Percentiles rank a stretch among this genome's conserved stretches.
Evolutionary conservation across 2,797 vertebrate genomes (phyloP).

Genomic region (Oreortyx pictus): DNA sequence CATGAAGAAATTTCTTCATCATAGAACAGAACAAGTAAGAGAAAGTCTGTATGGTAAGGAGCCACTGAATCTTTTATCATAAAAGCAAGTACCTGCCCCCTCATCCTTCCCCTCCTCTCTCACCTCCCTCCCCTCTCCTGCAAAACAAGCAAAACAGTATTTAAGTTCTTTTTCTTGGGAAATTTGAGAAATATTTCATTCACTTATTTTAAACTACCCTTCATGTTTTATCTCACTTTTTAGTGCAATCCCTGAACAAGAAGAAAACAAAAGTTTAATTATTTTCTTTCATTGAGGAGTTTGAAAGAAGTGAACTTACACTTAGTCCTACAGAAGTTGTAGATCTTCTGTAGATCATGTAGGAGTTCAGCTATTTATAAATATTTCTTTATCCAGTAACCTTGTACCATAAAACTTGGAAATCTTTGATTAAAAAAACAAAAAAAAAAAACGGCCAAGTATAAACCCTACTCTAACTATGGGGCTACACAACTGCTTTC

Average conservation of each 20-base stretch:
- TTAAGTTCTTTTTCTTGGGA: neutral
- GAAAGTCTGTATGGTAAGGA: no score
- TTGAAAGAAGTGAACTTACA: neutral
- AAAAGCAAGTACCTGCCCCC: neutral
- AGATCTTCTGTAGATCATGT: neutral
- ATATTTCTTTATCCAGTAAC: neutral
- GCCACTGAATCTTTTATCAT: no score
- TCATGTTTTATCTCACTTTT: neutral
- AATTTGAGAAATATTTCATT: neutral
- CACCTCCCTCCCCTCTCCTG: no score
- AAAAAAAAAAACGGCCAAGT: neutral
- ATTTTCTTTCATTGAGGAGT: neutral
- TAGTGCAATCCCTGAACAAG: neutral
- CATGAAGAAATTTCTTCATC: no score
- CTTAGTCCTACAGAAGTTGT: neutral
- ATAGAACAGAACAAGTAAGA: no score
- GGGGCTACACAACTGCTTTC: neutral
- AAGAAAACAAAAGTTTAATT: neutral
- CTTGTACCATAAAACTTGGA: neutral
- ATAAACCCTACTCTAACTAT: neutral
- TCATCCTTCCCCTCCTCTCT: no score
- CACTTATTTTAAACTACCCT: neutral
- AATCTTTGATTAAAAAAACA: neutral
- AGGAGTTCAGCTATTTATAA: neutral
- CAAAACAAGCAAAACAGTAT: neutral